Conservation (phyloP, 2,888 invertebrate species). For the Agrotis segetum region DNA sequence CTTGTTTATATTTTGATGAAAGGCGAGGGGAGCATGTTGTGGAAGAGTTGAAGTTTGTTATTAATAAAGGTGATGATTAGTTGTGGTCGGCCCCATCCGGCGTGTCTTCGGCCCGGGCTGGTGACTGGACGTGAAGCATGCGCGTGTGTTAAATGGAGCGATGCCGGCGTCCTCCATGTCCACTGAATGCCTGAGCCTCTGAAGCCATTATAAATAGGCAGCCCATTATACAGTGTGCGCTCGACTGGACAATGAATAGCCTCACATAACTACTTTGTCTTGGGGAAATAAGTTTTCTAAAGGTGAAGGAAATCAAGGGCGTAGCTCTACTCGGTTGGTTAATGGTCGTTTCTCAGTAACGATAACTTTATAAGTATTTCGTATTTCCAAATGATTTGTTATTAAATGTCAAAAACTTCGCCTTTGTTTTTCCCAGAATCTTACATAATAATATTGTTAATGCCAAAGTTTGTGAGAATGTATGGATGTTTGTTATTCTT, state of each 20-base stretch:
- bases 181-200: slow-evolving; percentile 80
- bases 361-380: background rate
- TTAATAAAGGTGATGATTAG: slow-evolving; percentile 40
- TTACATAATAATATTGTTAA: too few species aligned
- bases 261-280: slow-evolving; percentile 62
- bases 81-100: slow-evolving; percentile 44
- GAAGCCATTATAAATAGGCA: slow-evolving; percentile 74
- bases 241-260: slow-evolving; percentile 67
- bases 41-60: slow-evolving; percentile 32
- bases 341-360: background rate
- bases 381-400: background rate
- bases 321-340: slow-evolving; percentile 8
- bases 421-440: background rate
- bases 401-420: background rate
- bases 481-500: too few species aligned
- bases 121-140: slow-evolving; percentile 77
- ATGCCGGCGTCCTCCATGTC: slow-evolving; percentile 81
- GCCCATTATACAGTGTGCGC: slow-evolving; percentile 65
- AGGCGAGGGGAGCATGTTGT: slow-evolving; percentile 21
- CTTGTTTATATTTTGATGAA: slow-evolving; percentile 57
- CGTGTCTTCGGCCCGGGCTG: slow-evolving; percentile 69
- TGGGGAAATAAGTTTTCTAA: slow-evolving; percentile 56
- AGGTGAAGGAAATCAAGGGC: slow-evolving; percentile 35
- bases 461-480: too few species aligned
- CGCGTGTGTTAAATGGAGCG: slow-evolving; percentile 85